phyloP scores from a whole-genome alignment of 2,113 vertebrate genomes.

The Erinaceus europaeus region DNA sequence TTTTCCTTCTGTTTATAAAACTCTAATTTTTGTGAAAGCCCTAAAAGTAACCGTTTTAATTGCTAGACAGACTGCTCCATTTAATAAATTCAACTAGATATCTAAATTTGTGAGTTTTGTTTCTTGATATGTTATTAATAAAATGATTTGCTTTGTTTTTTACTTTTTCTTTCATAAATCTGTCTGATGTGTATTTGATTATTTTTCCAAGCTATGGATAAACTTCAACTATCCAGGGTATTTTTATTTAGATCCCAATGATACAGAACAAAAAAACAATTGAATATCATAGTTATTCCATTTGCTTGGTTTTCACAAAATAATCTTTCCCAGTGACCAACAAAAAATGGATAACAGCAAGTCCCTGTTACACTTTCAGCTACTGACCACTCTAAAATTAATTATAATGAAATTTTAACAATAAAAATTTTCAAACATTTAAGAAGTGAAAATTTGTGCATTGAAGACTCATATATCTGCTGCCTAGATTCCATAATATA shows the following conservation, averaged over 20 bases:
- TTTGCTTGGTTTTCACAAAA: neutral
- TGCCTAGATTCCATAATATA: neutral
- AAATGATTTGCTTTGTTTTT: neutral
- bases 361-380: neutral
- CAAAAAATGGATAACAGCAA: neutral
- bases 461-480: neutral
- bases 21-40: no score
- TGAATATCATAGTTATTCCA: neutral
- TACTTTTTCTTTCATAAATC: neutral
- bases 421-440: neutral
- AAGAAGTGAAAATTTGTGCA: neutral
- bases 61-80: no score
- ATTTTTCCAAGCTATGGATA: neutral
- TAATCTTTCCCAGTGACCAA: neutral
- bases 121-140: neutral
- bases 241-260: neutral
- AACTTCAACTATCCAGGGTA: neutral
- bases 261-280: neutral
- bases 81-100: neutral
- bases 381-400: neutral
- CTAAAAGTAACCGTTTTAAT: no score
- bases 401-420: neutral
- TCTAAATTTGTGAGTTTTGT: neutral
- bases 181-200: neutral
- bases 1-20: no score